Percentiles rank a stretch among this genome's conserved stretches.
These are phyloP conservation scores for Brachionus manjavacas DNA, from an alignment of 1,140 invertebrate species.

Conservation along the genomic window DNA sequence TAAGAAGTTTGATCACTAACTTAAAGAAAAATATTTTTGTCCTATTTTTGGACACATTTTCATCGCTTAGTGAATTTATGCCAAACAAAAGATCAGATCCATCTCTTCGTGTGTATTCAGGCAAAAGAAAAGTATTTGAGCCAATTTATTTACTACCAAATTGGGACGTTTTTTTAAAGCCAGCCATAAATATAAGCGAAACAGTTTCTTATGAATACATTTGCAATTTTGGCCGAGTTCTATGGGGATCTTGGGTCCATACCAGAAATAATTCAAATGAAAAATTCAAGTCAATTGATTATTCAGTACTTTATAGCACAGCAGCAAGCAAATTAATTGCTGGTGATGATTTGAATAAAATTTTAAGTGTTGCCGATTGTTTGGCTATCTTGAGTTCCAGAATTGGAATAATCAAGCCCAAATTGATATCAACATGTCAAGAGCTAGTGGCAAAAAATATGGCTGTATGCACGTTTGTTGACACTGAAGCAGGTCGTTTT, in stretches of 20 bases:
- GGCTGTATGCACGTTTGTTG: not conserved
- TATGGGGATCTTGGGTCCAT: constrained; percentile 11
- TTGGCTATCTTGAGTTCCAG: not conserved
- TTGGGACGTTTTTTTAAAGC: not conserved
- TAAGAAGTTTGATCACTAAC: not conserved
- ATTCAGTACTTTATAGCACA: not conserved
- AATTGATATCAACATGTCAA: not conserved
- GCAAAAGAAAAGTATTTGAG: not conserved
- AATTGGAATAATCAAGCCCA: not conserved
- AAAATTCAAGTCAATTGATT: not conserved
- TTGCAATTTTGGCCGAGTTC: not conserved
- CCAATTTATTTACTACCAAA: constrained; percentile 17
- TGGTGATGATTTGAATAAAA: not conserved
- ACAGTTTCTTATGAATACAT: not conserved
- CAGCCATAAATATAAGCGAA: not conserved
- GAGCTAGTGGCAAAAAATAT: not conserved
- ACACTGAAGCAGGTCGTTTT: not conserved
- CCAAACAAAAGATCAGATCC: not conserved
- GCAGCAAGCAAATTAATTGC: not conserved
- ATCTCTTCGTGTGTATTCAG: not conserved
- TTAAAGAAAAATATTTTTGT: constrained; percentile 11
- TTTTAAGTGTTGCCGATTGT: not conserved
- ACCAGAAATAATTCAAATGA: constrained; percentile 2
- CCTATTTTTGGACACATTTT: not conserved
- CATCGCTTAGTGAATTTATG: not conserved